These are phyloP conservation scores for Gobio occitaniae DNA, from an alignment of 2,797 vertebrate genomes.

Conservation along the genomic window DNA sequence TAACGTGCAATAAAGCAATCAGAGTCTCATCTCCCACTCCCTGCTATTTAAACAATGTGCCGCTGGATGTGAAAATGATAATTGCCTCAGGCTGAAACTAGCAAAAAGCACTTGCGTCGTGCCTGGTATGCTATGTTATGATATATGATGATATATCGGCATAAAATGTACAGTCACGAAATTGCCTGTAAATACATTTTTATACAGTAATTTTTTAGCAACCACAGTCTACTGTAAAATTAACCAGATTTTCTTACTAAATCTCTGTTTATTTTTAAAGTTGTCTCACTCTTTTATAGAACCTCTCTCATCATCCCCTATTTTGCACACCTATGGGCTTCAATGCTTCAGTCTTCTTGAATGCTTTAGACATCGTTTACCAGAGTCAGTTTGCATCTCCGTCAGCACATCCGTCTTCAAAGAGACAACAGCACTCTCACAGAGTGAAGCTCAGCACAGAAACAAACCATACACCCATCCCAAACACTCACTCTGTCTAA, in stretches of 20 bases:
- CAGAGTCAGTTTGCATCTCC: constrained; percentile 1
- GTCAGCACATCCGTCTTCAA: constrained; percentile 10
- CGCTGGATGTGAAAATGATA: no score
- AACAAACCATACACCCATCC: constrained; percentile 51
- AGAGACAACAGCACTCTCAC: constrained; percentile 40
- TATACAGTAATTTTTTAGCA: background rate
- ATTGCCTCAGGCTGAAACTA: no score
- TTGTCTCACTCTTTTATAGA: background rate
- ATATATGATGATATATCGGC: background rate
- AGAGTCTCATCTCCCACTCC: no score
- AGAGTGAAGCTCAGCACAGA: constrained; percentile 41
- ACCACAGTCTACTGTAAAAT: background rate
- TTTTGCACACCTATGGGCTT: background rate
- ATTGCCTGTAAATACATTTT: background rate
- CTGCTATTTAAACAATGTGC: no score
- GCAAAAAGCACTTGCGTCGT: no score
- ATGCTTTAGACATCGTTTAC: constrained; percentile 17
- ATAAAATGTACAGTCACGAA: background rate
- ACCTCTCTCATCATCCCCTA: background rate
- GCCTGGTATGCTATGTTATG: no score
- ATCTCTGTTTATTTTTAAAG: background rate
- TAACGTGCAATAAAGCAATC: no score
- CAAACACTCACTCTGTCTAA: constrained; percentile 55
- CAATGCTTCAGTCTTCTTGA: background rate
- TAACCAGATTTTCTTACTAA: background rate